These are phyloP conservation scores for Petrosia ficiformis DNA, from an alignment of 37 sponge, comb jelly and placozoan genomes.

Conservation along the genomic window DNA sequence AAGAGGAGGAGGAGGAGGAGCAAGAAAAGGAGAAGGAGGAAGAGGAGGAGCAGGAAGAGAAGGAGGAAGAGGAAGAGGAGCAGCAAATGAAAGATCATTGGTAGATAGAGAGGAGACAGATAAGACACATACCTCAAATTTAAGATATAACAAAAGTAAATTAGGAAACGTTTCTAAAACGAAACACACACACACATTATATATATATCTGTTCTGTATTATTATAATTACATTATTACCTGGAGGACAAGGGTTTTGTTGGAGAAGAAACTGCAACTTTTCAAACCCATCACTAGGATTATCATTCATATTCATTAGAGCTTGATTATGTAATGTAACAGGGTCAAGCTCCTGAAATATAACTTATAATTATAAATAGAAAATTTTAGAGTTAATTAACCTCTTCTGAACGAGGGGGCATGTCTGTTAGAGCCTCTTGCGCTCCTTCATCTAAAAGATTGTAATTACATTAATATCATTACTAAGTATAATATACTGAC, in stretches of 20 bases:
- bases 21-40: too few species aligned
- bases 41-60: too few species aligned
- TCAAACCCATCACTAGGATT: slow-evolving; percentile 95
- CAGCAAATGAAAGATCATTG: neutral
- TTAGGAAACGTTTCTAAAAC: slow-evolving; percentile 88
- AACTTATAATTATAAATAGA: neutral
- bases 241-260: slow-evolving; percentile 92
- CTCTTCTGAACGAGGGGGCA: slow-evolving; percentile 96
- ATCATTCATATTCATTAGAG: slow-evolving; percentile 94
- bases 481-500: slow-evolving; percentile 17
- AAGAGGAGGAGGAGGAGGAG: too few species aligned
- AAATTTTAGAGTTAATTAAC: slow-evolving; percentile 5
- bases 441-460: slow-evolving; percentile 71
- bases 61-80: too few species aligned
- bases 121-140: slow-evolving; percentile 67
- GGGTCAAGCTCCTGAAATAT: slow-evolving; percentile 81
- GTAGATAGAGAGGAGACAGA: neutral
- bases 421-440: slow-evolving; percentile 93
- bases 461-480: neutral
- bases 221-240: slow-evolving; percentile 27
- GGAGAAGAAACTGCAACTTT: slow-evolving; percentile 97
- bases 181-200: neutral
- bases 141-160: slow-evolving; percentile 91
- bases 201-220: too few species aligned
- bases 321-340: slow-evolving; percentile 95